Evolutionary conservation across 2,797 vertebrate species (phyloP), one percentile per base, ranked within the genome.

Genomic region (Eulemur coronatus): DNA sequence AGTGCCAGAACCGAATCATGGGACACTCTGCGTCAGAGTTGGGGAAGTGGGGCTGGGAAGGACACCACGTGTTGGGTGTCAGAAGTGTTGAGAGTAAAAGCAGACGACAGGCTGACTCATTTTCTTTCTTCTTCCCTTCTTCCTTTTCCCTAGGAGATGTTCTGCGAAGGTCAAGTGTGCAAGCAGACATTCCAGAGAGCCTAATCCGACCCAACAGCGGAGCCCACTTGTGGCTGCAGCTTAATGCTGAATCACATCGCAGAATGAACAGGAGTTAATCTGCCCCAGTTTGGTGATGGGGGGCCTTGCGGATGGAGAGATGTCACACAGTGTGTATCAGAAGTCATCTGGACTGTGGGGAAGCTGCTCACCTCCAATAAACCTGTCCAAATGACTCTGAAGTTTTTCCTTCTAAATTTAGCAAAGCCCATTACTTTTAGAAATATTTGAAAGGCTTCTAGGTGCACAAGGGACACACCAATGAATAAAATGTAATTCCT

Each of bases 91-190:
- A 75, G 46, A 22, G 26, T 35, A 15, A 57, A 28, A 80, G 35
- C 35, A 38, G 48, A 79, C 7, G n/a, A 55, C 4, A 12, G 2
- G 24, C 50, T 7, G 35, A 35, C 20, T 78, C 33, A 28, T 43
- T 38, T 10, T 94, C 24, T 97, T 2, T 81, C 2, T 61, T 41
- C 20, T 63, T 20, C 7, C 26, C 5, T 81, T 55, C 55, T 82
- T 61, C 61, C 55, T 10, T 61, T 78, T 5, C 88, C 63, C 52
- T 89, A 99, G 99, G 99, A 99, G 97, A 97, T 99, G 97, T 98
- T 98, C 92, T 99, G 99, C 96, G 99, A 99, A 97, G 99, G 99
- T 91, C 98, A 99, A 97, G 97, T 99, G 41, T 99, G 99, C 97
- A 99, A 97, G 94, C 99, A 99, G 91, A 98, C 99, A 15, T 99